Conservation (phyloP, 1,140 invertebrate species). For the Leguminivora glycinivorella region DNA sequence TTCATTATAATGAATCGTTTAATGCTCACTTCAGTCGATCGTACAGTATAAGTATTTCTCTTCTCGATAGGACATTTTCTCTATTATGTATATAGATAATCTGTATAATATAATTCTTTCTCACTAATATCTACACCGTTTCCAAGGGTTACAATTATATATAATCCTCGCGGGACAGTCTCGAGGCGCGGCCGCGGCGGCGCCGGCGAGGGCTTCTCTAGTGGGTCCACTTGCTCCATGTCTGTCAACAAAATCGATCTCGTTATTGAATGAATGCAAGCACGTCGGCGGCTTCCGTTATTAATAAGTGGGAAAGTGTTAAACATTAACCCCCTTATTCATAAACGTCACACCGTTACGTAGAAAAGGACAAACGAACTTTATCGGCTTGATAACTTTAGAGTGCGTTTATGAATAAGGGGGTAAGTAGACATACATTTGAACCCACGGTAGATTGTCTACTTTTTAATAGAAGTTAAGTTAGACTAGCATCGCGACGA, state of each 20-base stretch:
- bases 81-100: constrained; percentile 78
- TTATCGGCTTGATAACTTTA: no score
- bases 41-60: constrained; percentile 66
- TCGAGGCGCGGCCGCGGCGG: constrained; percentile 31
- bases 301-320: no score
- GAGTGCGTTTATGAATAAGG: no score
- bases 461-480: no score
- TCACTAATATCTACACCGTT: constrained; percentile 79
- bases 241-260: constrained; percentile 39
- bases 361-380: no score
- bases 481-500: no score
- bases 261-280: neutral
- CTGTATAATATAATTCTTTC: constrained; percentile 77
- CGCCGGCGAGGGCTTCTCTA: constrained; percentile 42
- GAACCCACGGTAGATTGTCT: no score
- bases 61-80: constrained; percentile 74
- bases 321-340: no score
- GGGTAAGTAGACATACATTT: no score
- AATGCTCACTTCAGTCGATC: constrained; percentile 66
- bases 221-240: constrained; percentile 75
- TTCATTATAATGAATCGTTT: constrained; percentile 59
- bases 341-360: no score
- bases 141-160: constrained; percentile 72
- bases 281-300: no score
- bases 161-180: constrained; percentile 53